These are phyloP conservation scores for Microcebus murinus DNA, from an alignment of 2,113 vertebrate genomes.

Conservation along the genomic window DNA sequence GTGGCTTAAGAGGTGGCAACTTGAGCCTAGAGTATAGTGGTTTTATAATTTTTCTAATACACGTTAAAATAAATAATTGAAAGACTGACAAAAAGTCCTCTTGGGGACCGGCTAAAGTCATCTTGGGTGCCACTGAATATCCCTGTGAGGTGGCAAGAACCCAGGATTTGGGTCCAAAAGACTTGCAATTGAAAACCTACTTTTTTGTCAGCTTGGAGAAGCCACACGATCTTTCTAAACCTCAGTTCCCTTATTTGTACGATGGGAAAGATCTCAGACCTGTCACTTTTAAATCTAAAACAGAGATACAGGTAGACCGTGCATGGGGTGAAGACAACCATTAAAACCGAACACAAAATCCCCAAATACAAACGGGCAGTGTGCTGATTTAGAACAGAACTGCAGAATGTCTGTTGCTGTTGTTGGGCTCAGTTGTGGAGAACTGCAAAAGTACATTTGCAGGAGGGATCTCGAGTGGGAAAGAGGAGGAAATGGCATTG, in stretches of 20 bases:
- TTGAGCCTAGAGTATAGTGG: not conserved
- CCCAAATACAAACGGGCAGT: too few relatives aligned
- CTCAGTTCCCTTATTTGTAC: not conserved
- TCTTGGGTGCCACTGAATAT: not conserved
- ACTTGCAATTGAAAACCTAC: not conserved
- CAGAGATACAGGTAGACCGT: not conserved
- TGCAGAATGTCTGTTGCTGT: not conserved
- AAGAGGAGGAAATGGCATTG: not conserved
- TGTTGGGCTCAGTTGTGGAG: not conserved
- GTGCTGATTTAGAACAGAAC: not conserved
- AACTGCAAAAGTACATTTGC: not conserved
- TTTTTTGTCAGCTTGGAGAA: not conserved
- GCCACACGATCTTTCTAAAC: not conserved
- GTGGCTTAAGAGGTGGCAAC: not conserved
- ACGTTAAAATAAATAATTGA: not conserved
- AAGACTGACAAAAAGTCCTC: not conserved
- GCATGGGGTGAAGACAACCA: not conserved
- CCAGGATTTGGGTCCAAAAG: not conserved
- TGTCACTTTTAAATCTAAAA: not conserved
- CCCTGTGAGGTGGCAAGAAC: not conserved
- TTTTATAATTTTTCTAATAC: not conserved
- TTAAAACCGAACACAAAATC: not conserved
- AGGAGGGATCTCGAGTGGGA: not conserved
- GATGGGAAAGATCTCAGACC: not conserved
- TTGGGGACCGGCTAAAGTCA: not conserved